Percentiles rank a stretch among this genome's conserved stretches.
Conservation (phyloP, 2,888 invertebrate species). For the Platycnemis pennipes region DNA sequence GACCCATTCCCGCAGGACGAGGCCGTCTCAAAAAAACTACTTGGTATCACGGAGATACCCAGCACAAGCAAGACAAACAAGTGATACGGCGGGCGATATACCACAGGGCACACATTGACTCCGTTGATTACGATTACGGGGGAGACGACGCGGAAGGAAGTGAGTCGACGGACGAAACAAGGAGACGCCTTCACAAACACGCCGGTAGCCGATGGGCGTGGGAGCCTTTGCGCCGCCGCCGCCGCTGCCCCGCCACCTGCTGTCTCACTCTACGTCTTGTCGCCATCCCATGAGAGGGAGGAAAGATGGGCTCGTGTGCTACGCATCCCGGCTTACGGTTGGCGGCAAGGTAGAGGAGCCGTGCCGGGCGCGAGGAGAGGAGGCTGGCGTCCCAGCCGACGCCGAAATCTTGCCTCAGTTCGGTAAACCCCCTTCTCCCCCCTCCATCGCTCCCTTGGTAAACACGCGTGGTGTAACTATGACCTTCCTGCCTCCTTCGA, state of each 20-base stretch:
- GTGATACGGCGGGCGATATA: background rate
- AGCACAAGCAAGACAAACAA: background rate
- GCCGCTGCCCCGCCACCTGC: background rate
- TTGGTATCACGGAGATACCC: background rate
- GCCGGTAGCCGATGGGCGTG: background rate
- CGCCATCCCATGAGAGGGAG: background rate
- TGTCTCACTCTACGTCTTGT: background rate
- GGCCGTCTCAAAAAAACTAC: background rate
- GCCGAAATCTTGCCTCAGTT: background rate
- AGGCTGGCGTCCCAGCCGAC: background rate
- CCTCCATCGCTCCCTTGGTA: background rate
- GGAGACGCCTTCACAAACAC: constrained; percentile 14
- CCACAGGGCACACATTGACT: background rate
- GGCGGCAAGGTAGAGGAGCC: too few species aligned
- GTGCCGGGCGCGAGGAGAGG: background rate
- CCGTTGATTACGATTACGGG: background rate
- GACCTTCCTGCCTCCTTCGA: background rate
- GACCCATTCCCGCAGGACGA: background rate
- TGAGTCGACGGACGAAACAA: background rate
- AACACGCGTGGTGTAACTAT: background rate
- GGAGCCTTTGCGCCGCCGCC: background rate
- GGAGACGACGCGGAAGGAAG: background rate
- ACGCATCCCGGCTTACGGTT: too few species aligned
- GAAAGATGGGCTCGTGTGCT: too few species aligned
- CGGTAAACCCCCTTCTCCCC: background rate